Conservation (phyloP, 2,888 invertebrate genomes). For the Chydorus sphaericus region DNA sequence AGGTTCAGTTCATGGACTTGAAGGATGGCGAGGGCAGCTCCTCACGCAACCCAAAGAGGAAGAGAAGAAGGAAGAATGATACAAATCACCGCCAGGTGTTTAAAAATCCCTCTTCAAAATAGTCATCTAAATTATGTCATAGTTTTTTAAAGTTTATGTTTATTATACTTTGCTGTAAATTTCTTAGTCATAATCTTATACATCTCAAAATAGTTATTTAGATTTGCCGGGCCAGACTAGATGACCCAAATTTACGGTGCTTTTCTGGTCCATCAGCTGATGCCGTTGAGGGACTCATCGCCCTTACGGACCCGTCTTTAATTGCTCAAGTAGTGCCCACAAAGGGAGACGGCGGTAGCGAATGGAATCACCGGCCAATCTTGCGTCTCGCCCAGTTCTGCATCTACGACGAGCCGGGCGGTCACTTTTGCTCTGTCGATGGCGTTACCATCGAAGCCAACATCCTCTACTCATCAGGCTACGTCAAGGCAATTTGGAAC, state of each 20-base stretch:
- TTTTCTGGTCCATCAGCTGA: conserved; percentile 63
- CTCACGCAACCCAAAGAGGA: not conserved
- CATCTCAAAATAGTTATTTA: not conserved
- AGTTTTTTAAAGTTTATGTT: too few relatives aligned
- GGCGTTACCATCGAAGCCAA: conserved; percentile 62
- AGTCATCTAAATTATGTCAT: too few relatives aligned
- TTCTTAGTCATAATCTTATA: too few relatives aligned
- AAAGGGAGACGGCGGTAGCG: conserved; percentile 53
- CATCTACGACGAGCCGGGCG: conserved; percentile 54
- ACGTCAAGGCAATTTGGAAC: conserved; percentile 62
- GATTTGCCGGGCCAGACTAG: conserved; percentile 21
- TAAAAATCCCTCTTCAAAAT: too few relatives aligned
- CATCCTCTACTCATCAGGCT: conserved; percentile 60
- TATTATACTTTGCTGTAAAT: not conserved
- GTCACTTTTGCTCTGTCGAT: conserved; percentile 66
- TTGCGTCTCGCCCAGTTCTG: conserved; percentile 44
- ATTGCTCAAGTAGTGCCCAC: too few relatives aligned
- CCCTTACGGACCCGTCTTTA: conserved; percentile 55
- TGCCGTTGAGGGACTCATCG: conserved; percentile 59
- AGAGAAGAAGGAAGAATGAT: not conserved
- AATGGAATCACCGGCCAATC: conserved; percentile 39
- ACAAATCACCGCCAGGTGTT: not conserved
- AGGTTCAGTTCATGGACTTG: too few relatives aligned
- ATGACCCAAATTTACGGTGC: conserved; percentile 33
- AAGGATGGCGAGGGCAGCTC: not conserved